Percentiles rank a stretch among this genome's conserved stretches.
phyloP scores from a whole-genome alignment of 1,140 invertebrate genomes.

The Aphelenchoides besseyi region DNA sequence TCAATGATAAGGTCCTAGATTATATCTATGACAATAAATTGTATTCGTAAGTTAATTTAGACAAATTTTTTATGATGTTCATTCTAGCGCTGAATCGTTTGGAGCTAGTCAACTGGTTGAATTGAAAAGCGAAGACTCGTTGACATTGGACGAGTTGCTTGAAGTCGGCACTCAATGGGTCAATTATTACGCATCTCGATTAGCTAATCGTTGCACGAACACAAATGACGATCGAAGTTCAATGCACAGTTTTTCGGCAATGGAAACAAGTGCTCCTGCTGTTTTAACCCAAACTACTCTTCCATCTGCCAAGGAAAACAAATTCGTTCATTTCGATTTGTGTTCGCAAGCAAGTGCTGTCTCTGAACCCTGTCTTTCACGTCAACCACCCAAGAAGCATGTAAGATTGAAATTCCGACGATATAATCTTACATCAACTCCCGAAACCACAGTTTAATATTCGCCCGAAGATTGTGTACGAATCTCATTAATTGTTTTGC shows the following conservation, averaged over 20 bases:
- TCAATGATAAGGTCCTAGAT: background rate
- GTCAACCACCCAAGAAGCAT: background rate
- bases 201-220: background rate
- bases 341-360: background rate
- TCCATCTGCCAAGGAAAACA: background rate
- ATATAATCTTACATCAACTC: constrained; percentile 10
- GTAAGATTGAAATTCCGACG: constrained; percentile 8
- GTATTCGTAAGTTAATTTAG: constrained; percentile 10
- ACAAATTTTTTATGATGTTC: background rate
- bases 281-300: background rate
- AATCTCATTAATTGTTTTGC: background rate
- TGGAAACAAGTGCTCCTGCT: constrained; percentile 10
- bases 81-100: background rate
- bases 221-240: background rate
- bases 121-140: background rate
- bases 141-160: constrained; percentile 10
- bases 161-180: constrained; percentile 7
- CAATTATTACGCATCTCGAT: background rate
- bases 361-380: constrained; percentile 12
- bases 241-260: background rate
- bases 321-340: background rate
- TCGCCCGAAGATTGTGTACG: background rate
- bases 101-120: background rate
- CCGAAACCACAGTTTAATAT: constrained; percentile 21
- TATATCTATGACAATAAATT: constrained; percentile 4